These are phyloP conservation scores for Nomada hirtipes DNA, from an alignment of 2,888 invertebrate genomes.

Conservation along the genomic window DNA sequence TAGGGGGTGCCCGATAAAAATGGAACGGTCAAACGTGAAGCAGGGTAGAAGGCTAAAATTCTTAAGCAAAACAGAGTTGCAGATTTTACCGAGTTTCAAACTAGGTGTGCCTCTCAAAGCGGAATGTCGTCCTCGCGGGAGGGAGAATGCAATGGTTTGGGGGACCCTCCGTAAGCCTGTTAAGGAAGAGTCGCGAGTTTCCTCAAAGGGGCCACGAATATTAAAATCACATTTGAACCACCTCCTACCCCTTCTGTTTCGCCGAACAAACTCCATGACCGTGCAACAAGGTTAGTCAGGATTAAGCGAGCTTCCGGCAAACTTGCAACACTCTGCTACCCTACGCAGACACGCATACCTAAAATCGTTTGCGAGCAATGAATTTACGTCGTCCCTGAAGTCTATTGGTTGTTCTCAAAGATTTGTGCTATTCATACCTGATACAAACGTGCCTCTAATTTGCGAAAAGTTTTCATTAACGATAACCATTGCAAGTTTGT, in stretches of 20 bases:
- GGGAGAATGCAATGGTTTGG: constrained; percentile 53
- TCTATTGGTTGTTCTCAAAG: constrained; percentile 23
- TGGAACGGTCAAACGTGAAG: constrained; percentile 42
- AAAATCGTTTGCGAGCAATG: constrained; percentile 44
- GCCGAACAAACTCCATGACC: constrained; percentile 71
- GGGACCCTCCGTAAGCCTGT: constrained; percentile 77
- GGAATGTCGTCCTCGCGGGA: constrained; percentile 67
- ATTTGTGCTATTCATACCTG: background rate
- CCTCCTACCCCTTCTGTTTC: constrained; percentile 58
- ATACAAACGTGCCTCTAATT: background rate
- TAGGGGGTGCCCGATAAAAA: constrained; percentile 48
- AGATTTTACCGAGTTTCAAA: constrained; percentile 81
- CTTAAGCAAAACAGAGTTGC: constrained; percentile 67
- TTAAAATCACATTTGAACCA: constrained; percentile 82
- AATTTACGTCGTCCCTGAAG: constrained; percentile 34
- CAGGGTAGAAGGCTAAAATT: constrained; percentile 61
- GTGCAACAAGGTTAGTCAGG: constrained; percentile 76
- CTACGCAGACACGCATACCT: constrained; percentile 45
- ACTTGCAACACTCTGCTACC: constrained; percentile 68
- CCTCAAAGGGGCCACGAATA: constrained; percentile 80
- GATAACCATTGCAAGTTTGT: no score
- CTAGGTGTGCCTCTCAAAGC: constrained; percentile 76
- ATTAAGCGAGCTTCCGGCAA: constrained; percentile 79
- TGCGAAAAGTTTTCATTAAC: background rate
- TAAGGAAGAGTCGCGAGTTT: constrained; percentile 78